A percentile compares a stretch with the other conserved stretches of the same genome.
Evolutionary conservation across 2,888 invertebrate genomes (phyloP).

Genomic region (Scaptomyza parva): DNA sequence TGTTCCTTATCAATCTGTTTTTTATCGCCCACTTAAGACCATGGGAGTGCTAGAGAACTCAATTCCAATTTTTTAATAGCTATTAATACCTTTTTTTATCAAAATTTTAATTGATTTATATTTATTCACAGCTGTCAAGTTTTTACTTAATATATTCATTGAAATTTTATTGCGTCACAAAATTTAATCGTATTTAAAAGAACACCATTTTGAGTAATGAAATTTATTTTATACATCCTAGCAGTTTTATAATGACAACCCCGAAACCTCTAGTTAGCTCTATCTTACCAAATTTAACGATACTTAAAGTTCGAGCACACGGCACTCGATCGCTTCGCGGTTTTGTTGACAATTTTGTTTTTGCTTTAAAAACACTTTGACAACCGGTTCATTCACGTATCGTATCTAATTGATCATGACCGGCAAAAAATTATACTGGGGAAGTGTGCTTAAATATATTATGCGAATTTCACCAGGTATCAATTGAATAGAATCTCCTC

Average conservation of each 20-base stretch:
- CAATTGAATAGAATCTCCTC: conserved; percentile 42
- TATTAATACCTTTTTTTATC: conserved; percentile 8
- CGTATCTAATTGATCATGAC: conserved; percentile 38
- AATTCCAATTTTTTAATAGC: neutral
- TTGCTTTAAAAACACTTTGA: conserved; percentile 11
- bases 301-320: conserved; percentile 3
- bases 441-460: conserved; percentile 6
- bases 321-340: conserved; percentile 5
- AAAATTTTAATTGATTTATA: conserved; percentile 1
- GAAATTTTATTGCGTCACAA: neutral
- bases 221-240: too few relatives aligned
- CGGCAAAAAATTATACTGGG: conserved; percentile 20
- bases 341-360: conserved; percentile 8
- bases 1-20: conserved; percentile 6
- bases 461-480: conserved; percentile 20
- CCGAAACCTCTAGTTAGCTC: neutral
- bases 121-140: neutral
- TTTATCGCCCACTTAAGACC: neutral
- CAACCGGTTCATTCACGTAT: conserved; percentile 6
- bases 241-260: neutral
- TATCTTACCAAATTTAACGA: neutral
- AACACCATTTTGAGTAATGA: neutral
- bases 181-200: neutral
- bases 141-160: neutral
- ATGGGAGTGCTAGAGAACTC: conserved; percentile 8